Percentiles rank a stretch among this genome's conserved stretches.
Conservation (phyloP, 2,797 vertebrate genomes). For the Bovichtus variegatus region DNA sequence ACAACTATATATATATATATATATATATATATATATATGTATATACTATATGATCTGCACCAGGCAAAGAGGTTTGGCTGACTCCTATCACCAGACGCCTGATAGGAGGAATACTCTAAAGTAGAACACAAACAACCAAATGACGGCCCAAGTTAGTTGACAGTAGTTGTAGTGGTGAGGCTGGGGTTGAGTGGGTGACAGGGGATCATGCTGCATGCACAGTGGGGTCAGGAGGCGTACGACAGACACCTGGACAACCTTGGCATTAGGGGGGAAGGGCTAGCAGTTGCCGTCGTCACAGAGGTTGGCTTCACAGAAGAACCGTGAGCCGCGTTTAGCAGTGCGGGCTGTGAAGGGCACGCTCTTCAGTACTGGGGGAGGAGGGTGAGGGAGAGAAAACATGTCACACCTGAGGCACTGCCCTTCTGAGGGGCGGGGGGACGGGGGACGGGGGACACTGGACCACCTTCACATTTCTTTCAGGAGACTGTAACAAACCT, state of each 20-base stretch:
- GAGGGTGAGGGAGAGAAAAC: constrained; percentile 73
- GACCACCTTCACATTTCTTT: constrained; percentile 37
- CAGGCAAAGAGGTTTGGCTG: constrained; percentile 82
- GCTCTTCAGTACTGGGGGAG: constrained; percentile 95
- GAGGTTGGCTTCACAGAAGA: constrained; percentile 98
- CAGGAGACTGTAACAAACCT: constrained; percentile 19
- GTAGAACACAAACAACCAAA: constrained; percentile 59
- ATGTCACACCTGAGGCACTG: constrained; percentile 76
- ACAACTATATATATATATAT: too few relatives aligned
- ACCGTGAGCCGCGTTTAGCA: constrained; percentile 97
- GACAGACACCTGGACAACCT: constrained; percentile 86
- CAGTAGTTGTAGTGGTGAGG: constrained; percentile 31
- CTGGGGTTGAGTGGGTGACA: constrained; percentile 35
- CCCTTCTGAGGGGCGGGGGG: not conserved
- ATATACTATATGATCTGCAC: too few relatives aligned
- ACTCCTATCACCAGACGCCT: constrained; percentile 66
- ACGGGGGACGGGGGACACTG: constrained; percentile 36
- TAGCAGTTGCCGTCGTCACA: constrained; percentile 99
- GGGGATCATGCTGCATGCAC: constrained; percentile 85
- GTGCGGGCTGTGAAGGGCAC: constrained; percentile 98
- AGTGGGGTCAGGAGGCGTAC: constrained; percentile 69
- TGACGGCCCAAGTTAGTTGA: constrained; percentile 78
- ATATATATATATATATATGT: too few relatives aligned
- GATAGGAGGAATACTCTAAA: constrained; percentile 66
- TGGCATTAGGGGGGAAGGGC: constrained; percentile 84